Base-by-base conservation (phyloP, 2,797 vertebrate species). In the Gymnocypris eckloni region DNA sequence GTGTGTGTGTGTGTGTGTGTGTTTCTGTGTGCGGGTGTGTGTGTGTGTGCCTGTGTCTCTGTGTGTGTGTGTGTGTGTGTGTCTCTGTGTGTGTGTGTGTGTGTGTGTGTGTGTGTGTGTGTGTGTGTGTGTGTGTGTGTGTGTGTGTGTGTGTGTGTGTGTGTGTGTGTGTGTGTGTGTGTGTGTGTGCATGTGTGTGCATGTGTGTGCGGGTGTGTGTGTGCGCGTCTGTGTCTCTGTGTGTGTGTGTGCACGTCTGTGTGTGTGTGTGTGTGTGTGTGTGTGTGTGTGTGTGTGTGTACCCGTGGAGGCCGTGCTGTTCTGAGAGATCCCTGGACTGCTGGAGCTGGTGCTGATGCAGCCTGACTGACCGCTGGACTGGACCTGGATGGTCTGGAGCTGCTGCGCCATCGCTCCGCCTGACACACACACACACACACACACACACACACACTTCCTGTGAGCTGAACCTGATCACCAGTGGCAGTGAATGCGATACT, bases 301-400 rank as follows among this genome's bases (percentile, higher is more conserved):
- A 98, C 98, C 97, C 88, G 98, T 98, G 94, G 97, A 98, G 6
- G 96, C 97, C 85, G 97, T 96, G 90, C 97, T 97, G 90, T 96
- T 96, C 95, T 99, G 97, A 72, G 95, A 96, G 94, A 97, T 96
- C 91, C 98, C 98, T 16, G 97, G 94, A 94, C 96, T 97, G 96
- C 97, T 96, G 94, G 98, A 96, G 4, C 96, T 97, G 84, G 93
- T 95, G 91, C 91, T 94, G 87, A 95, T 94, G 91, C 96, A 96
- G 90, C 94, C 94, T 91, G 97, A 92, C 92, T 97, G 97, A 0
- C 96, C 91, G 91, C 96, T 96, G 87, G 96, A 96, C 90, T 99
- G 97, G 89, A 99, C 97, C 94, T 98, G 98, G 91, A 99, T 98
- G 22, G 98, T 95, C 94, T 99, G 98, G 67, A 99, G 96, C 93